Percentiles rank a stretch among this genome's conserved stretches.
Conservation (phyloP, 2,888 invertebrate genomes). For the Drosophila paramelanica region DNA sequence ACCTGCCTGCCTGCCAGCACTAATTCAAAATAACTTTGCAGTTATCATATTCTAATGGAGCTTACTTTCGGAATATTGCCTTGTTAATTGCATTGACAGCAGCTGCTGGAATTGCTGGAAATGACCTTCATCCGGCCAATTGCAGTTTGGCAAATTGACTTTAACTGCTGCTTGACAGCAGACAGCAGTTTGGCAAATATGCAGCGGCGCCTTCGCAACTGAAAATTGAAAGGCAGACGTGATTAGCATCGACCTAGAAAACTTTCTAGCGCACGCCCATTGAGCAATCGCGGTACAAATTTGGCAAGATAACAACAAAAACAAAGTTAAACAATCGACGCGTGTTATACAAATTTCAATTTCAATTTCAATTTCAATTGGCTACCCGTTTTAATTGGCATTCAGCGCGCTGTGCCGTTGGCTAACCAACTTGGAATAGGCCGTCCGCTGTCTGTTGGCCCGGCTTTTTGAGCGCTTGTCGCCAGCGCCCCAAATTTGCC, state of each 20-base stretch:
- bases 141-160: constrained; percentile 51
- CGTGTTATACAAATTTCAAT: constrained; percentile 69
- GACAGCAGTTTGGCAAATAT: constrained; percentile 4
- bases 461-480: constrained; percentile 59
- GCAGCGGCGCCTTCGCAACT: constrained; percentile 32
- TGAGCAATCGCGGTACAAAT: constrained; percentile 49
- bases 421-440: constrained; percentile 48
- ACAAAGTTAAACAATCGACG: constrained; percentile 64
- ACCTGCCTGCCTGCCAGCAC: constrained; percentile 4
- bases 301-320: constrained; percentile 27
- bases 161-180: constrained; percentile 8
- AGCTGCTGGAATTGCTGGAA: constrained; percentile 12
- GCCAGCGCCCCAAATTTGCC: constrained; percentile 73
- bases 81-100: constrained; percentile 55
- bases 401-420: constrained; percentile 47
- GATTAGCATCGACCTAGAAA: constrained; percentile 72
- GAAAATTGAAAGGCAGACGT: constrained; percentile 56
- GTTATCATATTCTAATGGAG: constrained; percentile 37
- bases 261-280: constrained; percentile 50
- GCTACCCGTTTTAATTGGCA: constrained; percentile 62
- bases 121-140: constrained; percentile 58
- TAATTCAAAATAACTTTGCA: constrained; percentile 48
- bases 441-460: constrained; percentile 36
- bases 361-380: constrained; percentile 63
- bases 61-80: constrained; percentile 37